Evolutionary conservation across 2,888 invertebrate genomes (phyloP), one percentile per base, ranked within the genome.

Genomic region (Amblyjoppa proteus): DNA sequence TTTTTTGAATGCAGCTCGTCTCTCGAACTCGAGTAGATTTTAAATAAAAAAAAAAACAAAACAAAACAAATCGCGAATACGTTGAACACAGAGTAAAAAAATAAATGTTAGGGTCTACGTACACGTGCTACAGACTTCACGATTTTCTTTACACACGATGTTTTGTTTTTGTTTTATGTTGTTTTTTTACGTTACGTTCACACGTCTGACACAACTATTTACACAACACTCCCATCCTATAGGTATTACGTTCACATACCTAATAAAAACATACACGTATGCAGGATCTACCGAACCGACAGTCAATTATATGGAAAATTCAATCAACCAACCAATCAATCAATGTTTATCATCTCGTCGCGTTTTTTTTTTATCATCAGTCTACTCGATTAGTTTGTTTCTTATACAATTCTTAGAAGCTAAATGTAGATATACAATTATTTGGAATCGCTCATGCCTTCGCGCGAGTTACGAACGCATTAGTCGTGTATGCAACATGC

Each of bases 391-490:
- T 79, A 85, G 49, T 84, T 41, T 75, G 28, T 58, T 69, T 68
- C 41, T 34, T 51, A 69, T 34, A 34, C 25, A 51, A 56, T 28
- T 41, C 38, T 79, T 73, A 64, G 9, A 76, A 56, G 49, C 71
- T 85, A 77, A 64, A 71, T 58, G 41, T 80, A 80, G 77, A 77
- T 83, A 77, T 74, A 85, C 83, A 83, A 84, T 85, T 85, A 85
- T 81, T 83, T 83, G 83, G 83, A 83, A 83, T 85, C 85, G 80
- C 85, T 81, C 82, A 64, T 77, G 80, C 79, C 49, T 78, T 16
- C 28, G 61, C 61, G 61, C 61, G 7, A 61, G 2, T 61, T 34
- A 34, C 61, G 16, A 61, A 61, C 71, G 53, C 13, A 9, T 16
- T 68, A 25, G 38, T 53, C 56, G n/a, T 53, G 7, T 45, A 45